A percentile compares a stretch with the other conserved stretches of the same genome.
phyloP scores from a whole-genome alignment of 2,113 vertebrate genomes.

The Apteryx owenii region DNA sequence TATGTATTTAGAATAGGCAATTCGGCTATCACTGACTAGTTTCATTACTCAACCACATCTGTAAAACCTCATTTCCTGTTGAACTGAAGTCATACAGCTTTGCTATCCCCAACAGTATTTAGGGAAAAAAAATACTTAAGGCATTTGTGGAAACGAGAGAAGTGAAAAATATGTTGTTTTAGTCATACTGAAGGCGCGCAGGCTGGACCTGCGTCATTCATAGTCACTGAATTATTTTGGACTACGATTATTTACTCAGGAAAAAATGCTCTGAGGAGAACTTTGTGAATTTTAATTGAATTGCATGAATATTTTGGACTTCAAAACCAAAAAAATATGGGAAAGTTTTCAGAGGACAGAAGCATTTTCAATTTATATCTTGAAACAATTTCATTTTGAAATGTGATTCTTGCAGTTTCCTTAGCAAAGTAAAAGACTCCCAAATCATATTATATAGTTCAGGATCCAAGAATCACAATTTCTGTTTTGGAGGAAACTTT shows the following conservation, averaged over 20 bases:
- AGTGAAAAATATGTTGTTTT: not conserved
- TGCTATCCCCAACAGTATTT: not conserved
- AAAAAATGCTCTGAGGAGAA: not conserved
- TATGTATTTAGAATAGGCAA: not conserved
- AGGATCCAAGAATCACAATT: not conserved
- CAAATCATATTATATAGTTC: not conserved
- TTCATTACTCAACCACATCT: not conserved
- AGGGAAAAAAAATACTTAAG: not conserved
- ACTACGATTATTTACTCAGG: not conserved
- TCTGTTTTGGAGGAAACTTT: not conserved
- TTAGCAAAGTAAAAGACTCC: not conserved
- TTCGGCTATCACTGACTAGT: not conserved
- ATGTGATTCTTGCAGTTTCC: not conserved
- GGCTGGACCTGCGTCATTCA: not conserved
- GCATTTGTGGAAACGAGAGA: accelerated
- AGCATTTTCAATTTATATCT: not conserved
- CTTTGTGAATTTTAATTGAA: not conserved
- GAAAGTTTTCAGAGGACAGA: not conserved
- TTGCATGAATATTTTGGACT: not conserved
- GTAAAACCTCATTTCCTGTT: not conserved
- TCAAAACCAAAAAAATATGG: not conserved
- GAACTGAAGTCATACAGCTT: not conserved
- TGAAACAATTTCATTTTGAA: not conserved
- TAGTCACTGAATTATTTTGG: not conserved
- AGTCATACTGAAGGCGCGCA: not conserved